Percentiles rank a stretch among this genome's conserved stretches.
These are phyloP conservation scores for Spodoptera picta DNA, from an alignment of 2,888 invertebrate genomes.

Conservation along the genomic window DNA sequence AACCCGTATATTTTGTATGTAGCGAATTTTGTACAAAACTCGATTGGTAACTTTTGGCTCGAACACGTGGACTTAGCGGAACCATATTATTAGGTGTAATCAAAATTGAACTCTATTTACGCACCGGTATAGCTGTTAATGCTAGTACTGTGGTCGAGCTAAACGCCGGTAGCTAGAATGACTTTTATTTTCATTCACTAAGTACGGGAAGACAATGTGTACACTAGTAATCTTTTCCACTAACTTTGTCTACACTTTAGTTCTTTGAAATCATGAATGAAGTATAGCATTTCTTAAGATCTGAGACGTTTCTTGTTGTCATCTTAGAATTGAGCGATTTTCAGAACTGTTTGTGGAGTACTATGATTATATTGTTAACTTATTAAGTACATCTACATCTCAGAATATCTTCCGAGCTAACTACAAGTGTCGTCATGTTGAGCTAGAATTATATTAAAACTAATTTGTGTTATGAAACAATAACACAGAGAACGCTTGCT, in stretches of 20 bases:
- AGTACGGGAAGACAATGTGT: slow-evolving; percentile 51
- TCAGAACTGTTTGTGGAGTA: too few species aligned
- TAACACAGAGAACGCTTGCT: slow-evolving; percentile 34
- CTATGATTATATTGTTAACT: too few species aligned
- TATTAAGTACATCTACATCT: too few species aligned
- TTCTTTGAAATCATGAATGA: slow-evolving; percentile 14
- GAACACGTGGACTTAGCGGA: slow-evolving; percentile 36
- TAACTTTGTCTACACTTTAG: slow-evolving; percentile 43
- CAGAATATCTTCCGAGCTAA: not conserved
- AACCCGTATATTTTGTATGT: slow-evolving; percentile 46
- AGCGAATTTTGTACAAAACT: slow-evolving; percentile 54
- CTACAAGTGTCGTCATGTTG: slow-evolving; percentile 35
- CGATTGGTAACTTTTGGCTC: slow-evolving; percentile 50
- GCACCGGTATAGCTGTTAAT: slow-evolving; percentile 26
- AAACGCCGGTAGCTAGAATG: slow-evolving; percentile 48
- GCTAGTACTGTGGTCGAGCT: slow-evolving; percentile 14
- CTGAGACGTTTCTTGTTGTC: too few species aligned
- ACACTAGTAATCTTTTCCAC: slow-evolving; percentile 48
- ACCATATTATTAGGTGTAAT: slow-evolving; percentile 38
- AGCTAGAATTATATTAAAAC: slow-evolving; percentile 40
- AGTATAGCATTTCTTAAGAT: slow-evolving; percentile 7
- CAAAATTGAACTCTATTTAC: slow-evolving; percentile 43
- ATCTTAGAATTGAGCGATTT: too few species aligned
- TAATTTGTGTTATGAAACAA: slow-evolving; percentile 44
- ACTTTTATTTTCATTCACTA: slow-evolving; percentile 56